A percentile compares a stretch with the other conserved stretches of the same genome.
Conservation (phyloP, 2,797 vertebrate genomes). For the Cephalopachus bancanus region DNA sequence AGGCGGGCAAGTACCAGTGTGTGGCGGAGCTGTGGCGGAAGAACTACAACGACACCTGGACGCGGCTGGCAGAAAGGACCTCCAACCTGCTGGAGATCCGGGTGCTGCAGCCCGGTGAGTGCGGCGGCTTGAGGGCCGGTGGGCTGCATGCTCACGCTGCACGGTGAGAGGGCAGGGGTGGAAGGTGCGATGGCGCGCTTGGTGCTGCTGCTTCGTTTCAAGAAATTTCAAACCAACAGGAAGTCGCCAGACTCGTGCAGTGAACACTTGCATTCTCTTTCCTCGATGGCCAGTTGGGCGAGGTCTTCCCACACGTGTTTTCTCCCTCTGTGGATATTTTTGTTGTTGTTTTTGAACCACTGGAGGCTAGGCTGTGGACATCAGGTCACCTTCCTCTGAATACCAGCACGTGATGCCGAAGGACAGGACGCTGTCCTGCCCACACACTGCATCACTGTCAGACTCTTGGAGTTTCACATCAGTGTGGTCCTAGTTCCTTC, state of each 20-base stretch:
- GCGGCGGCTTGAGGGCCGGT: background rate
- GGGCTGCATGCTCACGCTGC: fast-evolving
- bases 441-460: fast-evolving
- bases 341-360: background rate
- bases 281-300: background rate
- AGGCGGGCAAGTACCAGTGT: conserved; percentile 98
- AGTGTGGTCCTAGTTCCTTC: fast-evolving
- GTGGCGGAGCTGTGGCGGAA: conserved; percentile 95
- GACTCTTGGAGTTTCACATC: fast-evolving
- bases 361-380: background rate
- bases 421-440: background rate
- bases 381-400: background rate
- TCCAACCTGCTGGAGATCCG: conserved; percentile 98
- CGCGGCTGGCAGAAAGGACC: conserved; percentile 93
- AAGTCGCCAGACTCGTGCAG: background rate
- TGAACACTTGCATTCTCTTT: background rate
- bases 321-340: background rate
- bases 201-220: background rate
- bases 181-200: background rate
- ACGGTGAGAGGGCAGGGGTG: no score
- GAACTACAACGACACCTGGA: conserved; percentile 96
- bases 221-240: background rate
- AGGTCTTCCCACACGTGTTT: background rate
- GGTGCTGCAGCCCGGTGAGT: conserved; percentile 95
- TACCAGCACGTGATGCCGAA: background rate